phyloP scores from a whole-genome alignment of 1,140 invertebrate species.

The Euglossa dilemma region DNA sequence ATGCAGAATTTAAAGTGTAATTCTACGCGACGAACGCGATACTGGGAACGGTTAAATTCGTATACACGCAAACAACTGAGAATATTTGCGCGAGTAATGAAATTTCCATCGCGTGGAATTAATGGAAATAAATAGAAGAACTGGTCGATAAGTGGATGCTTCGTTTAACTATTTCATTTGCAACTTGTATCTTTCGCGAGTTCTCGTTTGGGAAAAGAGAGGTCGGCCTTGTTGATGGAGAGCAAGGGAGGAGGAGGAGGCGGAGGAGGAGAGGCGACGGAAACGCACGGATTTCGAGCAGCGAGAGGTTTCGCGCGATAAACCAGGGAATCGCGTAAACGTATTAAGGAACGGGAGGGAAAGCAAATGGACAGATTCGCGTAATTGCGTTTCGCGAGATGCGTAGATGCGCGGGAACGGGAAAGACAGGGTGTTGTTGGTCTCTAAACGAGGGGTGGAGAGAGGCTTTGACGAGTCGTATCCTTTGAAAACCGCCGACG shows the following conservation, averaged over 20 bases:
- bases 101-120: background rate
- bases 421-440: background rate
- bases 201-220: no score
- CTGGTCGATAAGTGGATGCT: background rate
- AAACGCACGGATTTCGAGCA: no score
- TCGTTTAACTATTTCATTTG: background rate
- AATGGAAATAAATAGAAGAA: background rate
- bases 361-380: conserved; percentile 11
- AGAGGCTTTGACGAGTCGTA: background rate
- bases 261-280: no score
- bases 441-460: background rate
- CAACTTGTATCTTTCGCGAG: background rate
- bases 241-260: no score
- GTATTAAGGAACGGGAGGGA: background rate
- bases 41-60: no score
- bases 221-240: no score
- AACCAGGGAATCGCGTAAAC: background rate
- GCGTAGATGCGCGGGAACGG: background rate
- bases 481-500: background rate
- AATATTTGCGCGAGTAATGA: background rate
- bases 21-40: background rate
- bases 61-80: no score
- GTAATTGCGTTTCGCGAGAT: background rate
- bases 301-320: no score
- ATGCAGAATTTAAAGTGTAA: background rate